A percentile compares a stretch with the other conserved stretches of the same genome.
These are phyloP conservation scores for Brienomyrus longianalis DNA, from an alignment of 2,113 vertebrate genomes.

Conservation along the genomic window DNA sequence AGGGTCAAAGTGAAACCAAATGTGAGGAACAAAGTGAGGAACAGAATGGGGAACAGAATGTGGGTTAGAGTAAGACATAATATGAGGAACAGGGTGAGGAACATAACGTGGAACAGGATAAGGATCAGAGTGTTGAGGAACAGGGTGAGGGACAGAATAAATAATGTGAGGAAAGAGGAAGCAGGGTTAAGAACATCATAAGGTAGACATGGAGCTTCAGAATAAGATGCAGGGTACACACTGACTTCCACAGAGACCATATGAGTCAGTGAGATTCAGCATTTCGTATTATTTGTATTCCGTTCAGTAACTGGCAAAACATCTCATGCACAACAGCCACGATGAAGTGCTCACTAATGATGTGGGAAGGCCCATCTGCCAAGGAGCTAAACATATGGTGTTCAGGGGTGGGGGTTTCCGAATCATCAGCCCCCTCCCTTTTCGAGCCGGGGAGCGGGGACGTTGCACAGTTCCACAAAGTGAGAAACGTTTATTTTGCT, in stretches of 20 bases:
- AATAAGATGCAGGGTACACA: not conserved
- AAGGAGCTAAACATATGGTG: not conserved
- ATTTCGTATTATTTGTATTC: not conserved
- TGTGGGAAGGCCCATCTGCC: conserved; percentile 10
- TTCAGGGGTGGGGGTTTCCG: not conserved
- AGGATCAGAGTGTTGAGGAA: not conserved
- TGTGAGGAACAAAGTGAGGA: not conserved
- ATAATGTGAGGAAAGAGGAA: not conserved
- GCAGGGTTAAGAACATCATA: not conserved
- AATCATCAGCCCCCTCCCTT: not conserved
- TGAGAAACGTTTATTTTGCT: not conserved
- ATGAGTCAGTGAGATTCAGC: not conserved
- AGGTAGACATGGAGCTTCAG: not conserved
- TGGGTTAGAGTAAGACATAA: not conserved
- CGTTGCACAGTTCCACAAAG: not conserved
- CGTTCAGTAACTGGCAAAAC: not conserved
- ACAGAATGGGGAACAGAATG: not conserved
- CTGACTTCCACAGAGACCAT: not conserved
- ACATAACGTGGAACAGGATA: not conserved
- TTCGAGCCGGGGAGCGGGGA: not conserved
- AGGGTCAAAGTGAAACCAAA: not conserved
- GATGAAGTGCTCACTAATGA: conserved; percentile 6
- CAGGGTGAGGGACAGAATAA: not conserved
- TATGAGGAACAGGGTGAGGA: not conserved
- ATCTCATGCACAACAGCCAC: not conserved